These are phyloP conservation scores for Xylota sylvarum DNA, from an alignment of 2,888 invertebrate species.

Conservation along the genomic window DNA sequence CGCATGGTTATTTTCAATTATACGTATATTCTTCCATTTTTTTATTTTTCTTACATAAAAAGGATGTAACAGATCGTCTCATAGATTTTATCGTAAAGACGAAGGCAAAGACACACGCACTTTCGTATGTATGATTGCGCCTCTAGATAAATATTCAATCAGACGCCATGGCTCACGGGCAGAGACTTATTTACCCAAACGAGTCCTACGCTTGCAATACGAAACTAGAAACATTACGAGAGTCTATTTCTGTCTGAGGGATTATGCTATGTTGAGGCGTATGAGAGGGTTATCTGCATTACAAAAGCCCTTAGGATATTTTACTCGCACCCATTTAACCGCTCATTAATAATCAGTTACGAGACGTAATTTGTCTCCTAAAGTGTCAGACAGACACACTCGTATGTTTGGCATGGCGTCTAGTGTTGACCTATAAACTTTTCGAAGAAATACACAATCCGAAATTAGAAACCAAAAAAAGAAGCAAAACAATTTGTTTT, in stretches of 20 bases:
- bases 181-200: slow-evolving; percentile 9
- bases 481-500: slow-evolving; percentile 30
- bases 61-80: slow-evolving; percentile 50
- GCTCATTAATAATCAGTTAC: slow-evolving; percentile 19
- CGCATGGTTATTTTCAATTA: slow-evolving; percentile 10
- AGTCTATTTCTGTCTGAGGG: slow-evolving; percentile 11
- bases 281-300: neutral
- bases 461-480: slow-evolving; percentile 28
- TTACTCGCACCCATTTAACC: slow-evolving; percentile 16
- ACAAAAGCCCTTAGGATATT: slow-evolving; percentile 3
- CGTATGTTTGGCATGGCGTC: neutral
- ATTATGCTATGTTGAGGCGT: neutral
- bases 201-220: slow-evolving; percentile 45
- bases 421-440: slow-evolving; percentile 42
- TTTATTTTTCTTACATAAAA: slow-evolving; percentile 43
- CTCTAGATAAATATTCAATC: slow-evolving; percentile 63
- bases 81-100: slow-evolving; percentile 49
- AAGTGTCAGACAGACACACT: neutral
- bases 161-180: slow-evolving; percentile 40
- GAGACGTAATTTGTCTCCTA: slow-evolving; percentile 22
- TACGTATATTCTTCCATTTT: neutral
- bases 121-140: slow-evolving; percentile 21
- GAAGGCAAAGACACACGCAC: slow-evolving; percentile 39
- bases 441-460: slow-evolving; percentile 2
- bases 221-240: slow-evolving; percentile 19